Base-by-base conservation (phyloP, 1,140 invertebrate species). In the Oryzaephilus surinamensis region DNA sequence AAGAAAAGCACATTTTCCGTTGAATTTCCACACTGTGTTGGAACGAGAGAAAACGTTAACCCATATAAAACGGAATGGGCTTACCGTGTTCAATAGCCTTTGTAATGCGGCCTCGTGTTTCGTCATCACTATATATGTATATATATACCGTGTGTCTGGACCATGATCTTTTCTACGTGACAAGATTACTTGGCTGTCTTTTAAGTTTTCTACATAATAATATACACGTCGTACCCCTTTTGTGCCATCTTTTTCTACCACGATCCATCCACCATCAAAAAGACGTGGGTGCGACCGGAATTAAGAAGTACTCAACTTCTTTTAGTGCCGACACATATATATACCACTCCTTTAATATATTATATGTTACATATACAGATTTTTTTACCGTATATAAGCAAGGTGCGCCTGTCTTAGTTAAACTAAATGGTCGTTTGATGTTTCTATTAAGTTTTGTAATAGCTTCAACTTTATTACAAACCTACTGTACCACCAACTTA, bases 51-150 rank as follows among this genome's bases (percentile, higher is more conserved):
- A n/a, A n/a, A n/a, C n/a, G n/a, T n/a, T n/a, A n/a, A n/a, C n/a
- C n/a, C n/a, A n/a, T n/a, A n/a, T n/a, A n/a, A n/a, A n/a, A n/a
- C n/a, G n/a, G n/a, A n/a, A n/a, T n/a, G n/a, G n/a, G n/a, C n/a
- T n/a, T n/a, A n/a, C n/a, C n/a, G n/a, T n/a, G n/a, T n/a, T n/a
- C n/a, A n/a, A n/a, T n/a, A n/a, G n/a, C n/a, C n/a, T n/a, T n/a
- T n/a, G n/a, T n/a, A n/a, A n/a, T n/a, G n/a, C n/a, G n/a, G n/a
- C 24, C 21, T 47, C 41, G 32, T 48, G 41, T 48, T 48, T 48
- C 43, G 47, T 49, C 47, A 49, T 49, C 43, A 36, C 47, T 49
- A 46, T 36, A 46, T n/a, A n/a, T n/a, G n/a, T n/a, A n/a, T n/a
- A n/a, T 46, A 46, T 46, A 46, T 46, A 33, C 43, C 30, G 42